Evolutionary conservation across 64 coral and sea anemone species (phyloP).

Genomic region (Catalaphyllia jardinei): DNA sequence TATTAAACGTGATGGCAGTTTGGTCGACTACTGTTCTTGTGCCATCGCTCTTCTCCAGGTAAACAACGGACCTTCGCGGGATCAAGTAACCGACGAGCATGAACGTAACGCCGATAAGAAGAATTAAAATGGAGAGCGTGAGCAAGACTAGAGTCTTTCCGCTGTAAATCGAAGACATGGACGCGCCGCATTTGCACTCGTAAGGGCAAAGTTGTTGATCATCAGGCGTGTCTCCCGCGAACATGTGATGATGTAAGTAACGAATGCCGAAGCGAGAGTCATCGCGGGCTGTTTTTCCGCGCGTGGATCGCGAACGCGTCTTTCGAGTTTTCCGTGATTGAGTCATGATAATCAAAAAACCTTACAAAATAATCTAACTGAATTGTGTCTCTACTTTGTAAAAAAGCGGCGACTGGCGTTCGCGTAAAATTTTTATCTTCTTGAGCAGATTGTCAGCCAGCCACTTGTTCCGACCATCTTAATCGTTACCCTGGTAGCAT

Average conservation of each 20-base stretch:
- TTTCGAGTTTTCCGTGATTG: constrained; percentile 68
- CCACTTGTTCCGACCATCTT: not conserved
- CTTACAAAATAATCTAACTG: constrained; percentile 6
- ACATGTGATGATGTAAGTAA: constrained; percentile 97
- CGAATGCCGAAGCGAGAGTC: constrained; percentile 91
- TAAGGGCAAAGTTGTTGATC: constrained; percentile 66
- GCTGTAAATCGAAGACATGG: constrained; percentile 88
- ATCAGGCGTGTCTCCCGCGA: constrained; percentile 55
- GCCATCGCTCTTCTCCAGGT: constrained; percentile 84
- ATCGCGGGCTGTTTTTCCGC: constrained; percentile 53
- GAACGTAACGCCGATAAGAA: constrained; percentile 90
- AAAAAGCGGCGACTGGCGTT: no score
- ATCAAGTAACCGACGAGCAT: constrained; percentile 91
- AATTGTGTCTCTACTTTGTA: not conserved
- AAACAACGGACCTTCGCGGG: constrained; percentile 77
- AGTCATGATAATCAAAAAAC: constrained; percentile 22
- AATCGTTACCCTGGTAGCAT: not conserved
- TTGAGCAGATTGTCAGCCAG: not conserved
- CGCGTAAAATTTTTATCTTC: not conserved
- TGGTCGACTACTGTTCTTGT: constrained; percentile 63
- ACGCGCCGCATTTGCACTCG: constrained; percentile 84
- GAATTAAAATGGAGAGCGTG: constrained; percentile 62
- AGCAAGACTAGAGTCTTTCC: constrained; percentile 74
- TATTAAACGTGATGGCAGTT: constrained; percentile 82
- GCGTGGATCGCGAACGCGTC: constrained; percentile 65